Percentiles rank a stretch among this genome's conserved stretches.
These are phyloP conservation scores for Synanthedon myopaeformis DNA, from an alignment of 2,888 invertebrate genomes.

Conservation along the genomic window DNA sequence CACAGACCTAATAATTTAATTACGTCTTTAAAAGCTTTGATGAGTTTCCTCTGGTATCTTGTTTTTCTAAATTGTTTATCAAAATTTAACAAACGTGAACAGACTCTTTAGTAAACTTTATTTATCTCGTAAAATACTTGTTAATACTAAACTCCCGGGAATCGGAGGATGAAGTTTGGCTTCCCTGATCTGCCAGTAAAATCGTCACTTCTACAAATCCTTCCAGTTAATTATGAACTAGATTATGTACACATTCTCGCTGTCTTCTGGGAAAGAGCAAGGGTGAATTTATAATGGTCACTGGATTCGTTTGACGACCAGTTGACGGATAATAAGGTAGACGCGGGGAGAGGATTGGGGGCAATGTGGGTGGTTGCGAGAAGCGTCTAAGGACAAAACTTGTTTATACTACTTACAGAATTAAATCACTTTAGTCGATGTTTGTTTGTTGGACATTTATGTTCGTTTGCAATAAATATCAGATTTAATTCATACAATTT, in stretches of 20 bases:
- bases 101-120: conserved; percentile 53
- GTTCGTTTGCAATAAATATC: conserved; percentile 12
- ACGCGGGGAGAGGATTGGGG: conserved; percentile 23
- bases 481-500: too few relatives aligned
- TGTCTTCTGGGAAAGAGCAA: conserved; percentile 1
- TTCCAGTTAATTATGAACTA: not conserved
- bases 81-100: conserved; percentile 34
- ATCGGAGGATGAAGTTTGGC: conserved; percentile 36
- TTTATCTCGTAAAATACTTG: conserved; percentile 66
- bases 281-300: conserved; percentile 22
- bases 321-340: conserved; percentile 25
- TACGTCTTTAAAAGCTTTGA: too few relatives aligned
- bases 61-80: conserved; percentile 10
- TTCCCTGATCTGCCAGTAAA: conserved; percentile 26
- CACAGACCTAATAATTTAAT: too few relatives aligned
- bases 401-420: conserved; percentile 64
- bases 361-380: conserved; percentile 20
- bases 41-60: not conserved
- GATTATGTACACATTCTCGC: not conserved
- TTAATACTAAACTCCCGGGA: conserved; percentile 53
- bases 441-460: conserved; percentile 15
- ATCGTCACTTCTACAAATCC: conserved; percentile 13
- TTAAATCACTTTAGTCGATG: conserved; percentile 49
- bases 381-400: conserved; percentile 44
- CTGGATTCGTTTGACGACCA: conserved; percentile 31